phyloP scores from a whole-genome alignment of 2,888 invertebrate species.

The Pristionchus mayeri region DNA sequence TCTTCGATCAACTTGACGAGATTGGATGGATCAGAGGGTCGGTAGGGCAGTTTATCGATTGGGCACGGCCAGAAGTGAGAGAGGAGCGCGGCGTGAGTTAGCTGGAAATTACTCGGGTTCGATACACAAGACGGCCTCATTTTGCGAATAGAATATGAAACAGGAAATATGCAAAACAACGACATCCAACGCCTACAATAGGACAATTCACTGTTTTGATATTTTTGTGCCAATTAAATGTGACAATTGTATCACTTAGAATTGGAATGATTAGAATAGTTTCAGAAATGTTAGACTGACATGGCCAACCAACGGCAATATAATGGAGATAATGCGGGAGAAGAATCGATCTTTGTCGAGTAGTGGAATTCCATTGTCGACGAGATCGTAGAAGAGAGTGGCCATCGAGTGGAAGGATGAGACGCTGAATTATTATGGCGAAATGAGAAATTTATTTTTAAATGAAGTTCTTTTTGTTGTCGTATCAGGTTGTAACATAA shows the following conservation, averaged over 20 bases:
- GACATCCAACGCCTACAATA: no score
- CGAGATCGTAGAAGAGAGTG: neutral
- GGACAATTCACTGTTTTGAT: no score
- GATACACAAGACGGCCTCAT: no score
- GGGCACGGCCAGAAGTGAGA: slow-evolving; percentile 5
- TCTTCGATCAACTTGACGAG: neutral
- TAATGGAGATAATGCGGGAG: neutral
- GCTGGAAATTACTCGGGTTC: no score
- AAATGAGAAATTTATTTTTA: no score
- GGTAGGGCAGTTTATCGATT: neutral
- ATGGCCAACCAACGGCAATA: neutral
- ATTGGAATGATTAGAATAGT: neutral
- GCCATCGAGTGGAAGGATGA: slow-evolving; percentile 33
- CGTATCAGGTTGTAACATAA: no score
- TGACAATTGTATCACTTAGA: neutral
- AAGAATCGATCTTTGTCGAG: neutral
- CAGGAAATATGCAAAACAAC: no score
- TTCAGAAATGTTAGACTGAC: neutral
- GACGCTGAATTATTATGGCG: neutral
- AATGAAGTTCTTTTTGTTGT: no score
- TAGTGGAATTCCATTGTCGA: slow-evolving; percentile 4
- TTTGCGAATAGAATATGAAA: no score
- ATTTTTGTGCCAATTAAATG: no score
- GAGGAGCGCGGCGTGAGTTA: slow-evolving; percentile 11
- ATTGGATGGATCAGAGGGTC: neutral